These are phyloP conservation scores for Drosophila nasuta DNA, from an alignment of 1,140 invertebrate species.

Conservation along the genomic window DNA sequence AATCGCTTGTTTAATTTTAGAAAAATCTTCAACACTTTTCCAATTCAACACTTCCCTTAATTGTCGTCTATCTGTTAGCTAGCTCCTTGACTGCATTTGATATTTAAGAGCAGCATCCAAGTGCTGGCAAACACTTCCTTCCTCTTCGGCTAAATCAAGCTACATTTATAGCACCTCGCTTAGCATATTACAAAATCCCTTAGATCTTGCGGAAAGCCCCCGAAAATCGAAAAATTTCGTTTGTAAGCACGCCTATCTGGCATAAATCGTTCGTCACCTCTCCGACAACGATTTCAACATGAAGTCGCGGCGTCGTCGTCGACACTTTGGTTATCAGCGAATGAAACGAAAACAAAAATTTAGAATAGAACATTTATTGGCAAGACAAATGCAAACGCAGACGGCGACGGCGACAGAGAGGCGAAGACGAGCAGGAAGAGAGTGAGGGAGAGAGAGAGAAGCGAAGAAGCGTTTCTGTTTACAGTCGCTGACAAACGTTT, in stretches of 20 bases:
- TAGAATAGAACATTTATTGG: slow-evolving; percentile 60
- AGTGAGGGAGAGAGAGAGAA: slow-evolving; percentile 1
- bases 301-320: slow-evolving; percentile 13
- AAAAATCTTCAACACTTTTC: too few species aligned
- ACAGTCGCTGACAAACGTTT: slow-evolving; percentile 78
- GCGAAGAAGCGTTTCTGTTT: slow-evolving; percentile 50
- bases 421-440: not conserved
- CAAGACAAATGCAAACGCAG: slow-evolving; percentile 43
- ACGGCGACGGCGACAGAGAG: not conserved
- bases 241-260: slow-evolving; percentile 30
- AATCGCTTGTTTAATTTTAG: too few species aligned
- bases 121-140: slow-evolving; percentile 1
- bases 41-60: not conserved
- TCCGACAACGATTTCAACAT: slow-evolving; percentile 20
- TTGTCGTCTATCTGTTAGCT: not conserved
- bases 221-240: slow-evolving; percentile 10
- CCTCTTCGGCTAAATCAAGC: not conserved
- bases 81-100: not conserved
- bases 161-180: slow-evolving; percentile 6
- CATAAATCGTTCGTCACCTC: slow-evolving; percentile 50
- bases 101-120: not conserved
- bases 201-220: slow-evolving; percentile 16
- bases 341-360: slow-evolving; percentile 33
- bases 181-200: slow-evolving; percentile 31
- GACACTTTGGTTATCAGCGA: slow-evolving; percentile 36